Conservation (phyloP, 2,888 invertebrate species). For the Gisinianus flammeolus region DNA sequence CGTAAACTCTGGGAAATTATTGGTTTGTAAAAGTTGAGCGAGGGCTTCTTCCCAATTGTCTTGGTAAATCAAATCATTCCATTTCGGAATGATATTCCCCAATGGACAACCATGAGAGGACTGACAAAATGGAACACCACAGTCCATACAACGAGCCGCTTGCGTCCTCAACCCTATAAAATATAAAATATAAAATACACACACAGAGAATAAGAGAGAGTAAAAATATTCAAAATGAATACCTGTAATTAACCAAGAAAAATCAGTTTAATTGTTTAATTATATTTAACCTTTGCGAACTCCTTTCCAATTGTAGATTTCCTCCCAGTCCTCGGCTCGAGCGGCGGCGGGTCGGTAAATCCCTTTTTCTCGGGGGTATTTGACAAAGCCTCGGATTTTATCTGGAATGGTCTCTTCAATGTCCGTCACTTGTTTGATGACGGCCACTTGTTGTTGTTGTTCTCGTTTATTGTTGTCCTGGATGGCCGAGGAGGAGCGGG, state of each 20-base stretch:
- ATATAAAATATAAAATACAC: no score
- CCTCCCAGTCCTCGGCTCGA: slow-evolving; percentile 93
- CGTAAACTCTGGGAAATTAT: slow-evolving; percentile 98
- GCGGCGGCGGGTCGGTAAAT: slow-evolving; percentile 85
- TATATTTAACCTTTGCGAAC: slow-evolving; percentile 71
- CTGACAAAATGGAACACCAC: slow-evolving; percentile 98
- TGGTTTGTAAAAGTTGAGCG: slow-evolving; percentile 91
- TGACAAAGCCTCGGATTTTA: slow-evolving; percentile 86
- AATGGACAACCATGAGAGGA: slow-evolving; percentile 94
- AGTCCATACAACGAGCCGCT: slow-evolving; percentile 97
- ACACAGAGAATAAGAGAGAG: no score
- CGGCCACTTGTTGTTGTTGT: slow-evolving; percentile 59
- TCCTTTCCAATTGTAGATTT: slow-evolving; percentile 86
- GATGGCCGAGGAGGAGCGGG: slow-evolving; percentile 59
- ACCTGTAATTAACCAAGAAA: no score
- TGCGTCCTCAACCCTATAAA: slow-evolving; percentile 82
- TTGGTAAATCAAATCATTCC: slow-evolving; percentile 96
- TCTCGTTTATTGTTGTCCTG: neutral
- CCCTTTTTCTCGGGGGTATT: slow-evolving; percentile 87
- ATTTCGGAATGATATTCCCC: slow-evolving; percentile 98
- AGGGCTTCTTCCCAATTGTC: slow-evolving; percentile 94
- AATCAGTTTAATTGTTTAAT: no score
- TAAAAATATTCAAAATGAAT: no score
- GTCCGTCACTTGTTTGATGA: slow-evolving; percentile 69
- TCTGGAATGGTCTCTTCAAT: slow-evolving; percentile 90